Conservation (phyloP, 2,888 invertebrate genomes). For the Hemistola chrysoprasaria region DNA sequence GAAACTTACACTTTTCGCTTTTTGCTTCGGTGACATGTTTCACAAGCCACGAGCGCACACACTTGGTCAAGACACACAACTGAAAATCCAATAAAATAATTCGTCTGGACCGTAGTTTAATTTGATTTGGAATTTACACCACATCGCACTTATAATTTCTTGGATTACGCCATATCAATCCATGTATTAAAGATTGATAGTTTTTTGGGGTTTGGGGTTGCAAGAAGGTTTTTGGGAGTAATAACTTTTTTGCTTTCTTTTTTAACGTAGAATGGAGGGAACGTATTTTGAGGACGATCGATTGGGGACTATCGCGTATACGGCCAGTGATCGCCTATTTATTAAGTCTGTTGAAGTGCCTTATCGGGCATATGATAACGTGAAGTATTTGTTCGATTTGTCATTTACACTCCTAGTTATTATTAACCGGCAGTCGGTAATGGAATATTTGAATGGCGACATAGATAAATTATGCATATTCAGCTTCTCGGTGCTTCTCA, state of each 20-base stretch:
- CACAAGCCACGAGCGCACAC: constrained; percentile 17
- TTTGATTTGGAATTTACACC: constrained; percentile 50
- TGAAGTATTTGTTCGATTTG: constrained; percentile 48
- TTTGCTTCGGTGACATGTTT: constrained; percentile 61
- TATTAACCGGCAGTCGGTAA: constrained; percentile 32
- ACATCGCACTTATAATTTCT: constrained; percentile 47
- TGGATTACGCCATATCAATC: constrained; percentile 3
- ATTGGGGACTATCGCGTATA: constrained; percentile 40
- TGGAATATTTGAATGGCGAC: constrained; percentile 37
- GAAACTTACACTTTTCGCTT: constrained; percentile 41
- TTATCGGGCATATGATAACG: constrained; percentile 71
- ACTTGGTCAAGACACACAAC: constrained; percentile 61
- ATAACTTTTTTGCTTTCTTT: constrained; percentile 10
- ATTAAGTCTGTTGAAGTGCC: constrained; percentile 56
- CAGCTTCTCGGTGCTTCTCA: constrained; percentile 26
- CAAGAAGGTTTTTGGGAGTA: background rate
- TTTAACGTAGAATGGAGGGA: constrained; percentile 1
- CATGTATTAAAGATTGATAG: background rate
- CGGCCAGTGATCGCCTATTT: constrained; percentile 51
- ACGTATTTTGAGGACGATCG: too few species aligned
- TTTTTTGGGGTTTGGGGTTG: constrained; percentile 1
- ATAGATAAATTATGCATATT: constrained; percentile 20
- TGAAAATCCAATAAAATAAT: constrained; percentile 52
- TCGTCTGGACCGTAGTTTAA: constrained; percentile 42
- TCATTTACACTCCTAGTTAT: constrained; percentile 61